Evolutionary conservation across 30 jellyfish, hydroid and myxozoan species (phyloP), one percentile per base, ranked within the genome.

Genomic region (Nemopilema nomurai): DNA sequence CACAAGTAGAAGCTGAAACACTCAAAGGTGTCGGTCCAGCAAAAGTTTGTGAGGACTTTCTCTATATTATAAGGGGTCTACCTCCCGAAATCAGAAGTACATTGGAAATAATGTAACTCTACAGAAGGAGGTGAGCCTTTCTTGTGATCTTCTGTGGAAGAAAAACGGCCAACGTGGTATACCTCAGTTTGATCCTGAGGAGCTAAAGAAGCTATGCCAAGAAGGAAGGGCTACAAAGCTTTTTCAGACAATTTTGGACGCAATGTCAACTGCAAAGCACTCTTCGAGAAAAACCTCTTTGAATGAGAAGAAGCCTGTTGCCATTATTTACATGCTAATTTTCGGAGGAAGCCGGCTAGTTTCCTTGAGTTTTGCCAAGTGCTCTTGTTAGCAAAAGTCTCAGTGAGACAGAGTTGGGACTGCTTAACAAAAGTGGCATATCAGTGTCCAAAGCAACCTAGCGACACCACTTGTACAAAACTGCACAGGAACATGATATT

Each of bases 281-380:
- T 25, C 80, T 18, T 16, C 52, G 8, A 27, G 23, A 13, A 69
- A 27, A 22, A 69, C 6, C 25, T 30, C 24, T 4, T 27, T 20
- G 52, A 69, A 69, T 69, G 62, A 69, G 31, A 69, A 69, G 80
- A 69, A 41, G 49, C 26, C 26, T 16, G 84, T 74, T 50, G 28
- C 84, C 31, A 29, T 74, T 28, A 49, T 74, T 18, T 74, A 31
- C 18, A 74, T 50, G 41, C 8, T 74, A 49, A 74, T 74, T 6
- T 41, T 28, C 49, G 71, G 84, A 8, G 49, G 30, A 74, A 41
- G 69, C 84, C 50, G 30, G 41, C 84, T 74, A 76, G 84, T 50
- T 74, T 74, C 87, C 0, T 21, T 18, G n/a, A 49, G 71, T 21
- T 30, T 19, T 77, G 63, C 26, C 77, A 1, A 27, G 69, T 8